phyloP scores from a whole-genome alignment of 2,113 vertebrate species.

The Oxyura jamaicensis region DNA sequence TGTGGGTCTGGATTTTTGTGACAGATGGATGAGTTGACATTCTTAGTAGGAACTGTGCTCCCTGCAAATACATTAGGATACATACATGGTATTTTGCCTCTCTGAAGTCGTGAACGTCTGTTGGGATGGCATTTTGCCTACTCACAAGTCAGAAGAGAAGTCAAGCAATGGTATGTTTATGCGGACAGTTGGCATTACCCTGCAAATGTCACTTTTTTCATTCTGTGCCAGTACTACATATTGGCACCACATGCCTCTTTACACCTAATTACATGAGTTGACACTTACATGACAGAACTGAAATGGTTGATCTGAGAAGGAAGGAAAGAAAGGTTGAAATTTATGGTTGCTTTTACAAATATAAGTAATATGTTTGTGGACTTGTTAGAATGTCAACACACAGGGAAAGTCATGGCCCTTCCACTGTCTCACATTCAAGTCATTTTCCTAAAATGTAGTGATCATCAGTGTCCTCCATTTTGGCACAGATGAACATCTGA shows the following conservation, averaged over 20 bases:
- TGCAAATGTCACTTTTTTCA: constrained; percentile 2
- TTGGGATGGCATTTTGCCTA: constrained; percentile 59
- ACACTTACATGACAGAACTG: constrained; percentile 22
- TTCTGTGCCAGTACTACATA: constrained; percentile 32
- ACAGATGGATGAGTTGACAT: constrained; percentile 54
- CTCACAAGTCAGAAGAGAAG: constrained; percentile 12
- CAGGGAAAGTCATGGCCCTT: neutral
- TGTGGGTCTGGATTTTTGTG: neutral
- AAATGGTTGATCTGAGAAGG: neutral
- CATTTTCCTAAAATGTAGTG: neutral
- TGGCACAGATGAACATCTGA: neutral
- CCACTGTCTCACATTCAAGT: neutral
- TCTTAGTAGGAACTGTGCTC: constrained; percentile 15
- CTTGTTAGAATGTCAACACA: neutral
- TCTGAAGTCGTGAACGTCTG: constrained; percentile 31
- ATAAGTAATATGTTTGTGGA: neutral
- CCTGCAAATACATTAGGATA: constrained; percentile 10
- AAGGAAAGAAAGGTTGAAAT: neutral
- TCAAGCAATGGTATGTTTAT: constrained; percentile 26
- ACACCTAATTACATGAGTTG: constrained; percentile 52
- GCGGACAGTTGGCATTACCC: neutral
- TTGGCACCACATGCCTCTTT: constrained; percentile 14
- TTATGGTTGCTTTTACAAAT: neutral
- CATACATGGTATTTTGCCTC: constrained; percentile 32
- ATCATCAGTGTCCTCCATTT: neutral